Evolutionary conservation across 2,113 vertebrate species (phyloP).

Genomic region (Neodontobutis hainanensis): DNA sequence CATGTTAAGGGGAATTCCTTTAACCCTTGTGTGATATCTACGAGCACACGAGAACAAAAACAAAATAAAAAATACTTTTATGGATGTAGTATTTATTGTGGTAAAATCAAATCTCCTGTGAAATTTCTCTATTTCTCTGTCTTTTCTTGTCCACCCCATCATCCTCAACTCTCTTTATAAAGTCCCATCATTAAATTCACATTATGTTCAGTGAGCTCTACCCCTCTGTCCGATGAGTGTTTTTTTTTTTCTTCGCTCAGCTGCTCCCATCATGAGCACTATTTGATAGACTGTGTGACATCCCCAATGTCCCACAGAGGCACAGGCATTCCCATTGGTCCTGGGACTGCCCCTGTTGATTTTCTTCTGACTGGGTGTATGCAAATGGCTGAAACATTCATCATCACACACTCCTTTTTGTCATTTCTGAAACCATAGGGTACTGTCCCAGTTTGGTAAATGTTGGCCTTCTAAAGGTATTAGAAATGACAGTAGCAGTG

Average conservation of each 20-base stretch:
- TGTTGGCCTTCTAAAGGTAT: slow-evolving; percentile 52
- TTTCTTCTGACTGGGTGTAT: slow-evolving; percentile 50
- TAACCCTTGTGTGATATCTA: slow-evolving; percentile 21
- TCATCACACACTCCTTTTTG: slow-evolving; percentile 53
- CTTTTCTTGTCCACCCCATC: slow-evolving; percentile 31
- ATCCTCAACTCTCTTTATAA: slow-evolving; percentile 56
- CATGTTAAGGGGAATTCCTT: slow-evolving; percentile 60
- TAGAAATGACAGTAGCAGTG: slow-evolving; percentile 62
- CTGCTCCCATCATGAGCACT: slow-evolving; percentile 59
- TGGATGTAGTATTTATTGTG: slow-evolving; percentile 27
- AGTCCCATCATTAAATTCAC: slow-evolving; percentile 76
- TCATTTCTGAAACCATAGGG: slow-evolving; percentile 42
- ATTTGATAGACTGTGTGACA: slow-evolving; percentile 69
- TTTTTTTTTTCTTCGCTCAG: slow-evolving; percentile 8
- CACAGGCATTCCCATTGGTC: slow-evolving; percentile 50
- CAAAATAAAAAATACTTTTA: slow-evolving; percentile 47
- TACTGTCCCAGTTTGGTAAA: slow-evolving; percentile 65
- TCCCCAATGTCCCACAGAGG: slow-evolving; percentile 54
- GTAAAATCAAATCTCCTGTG: slow-evolving; percentile 15
- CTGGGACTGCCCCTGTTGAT: slow-evolving; percentile 52
- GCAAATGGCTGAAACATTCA: slow-evolving; percentile 53
- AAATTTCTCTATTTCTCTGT: slow-evolving; percentile 22
- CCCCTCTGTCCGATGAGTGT: slow-evolving; percentile 44
- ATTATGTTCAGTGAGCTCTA: slow-evolving; percentile 64
- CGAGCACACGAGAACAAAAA: slow-evolving; percentile 29